A percentile compares a stretch with the other conserved stretches of the same genome.
Conservation (phyloP, 1,140 invertebrate genomes). For the Belonocnema kinseyi region DNA sequence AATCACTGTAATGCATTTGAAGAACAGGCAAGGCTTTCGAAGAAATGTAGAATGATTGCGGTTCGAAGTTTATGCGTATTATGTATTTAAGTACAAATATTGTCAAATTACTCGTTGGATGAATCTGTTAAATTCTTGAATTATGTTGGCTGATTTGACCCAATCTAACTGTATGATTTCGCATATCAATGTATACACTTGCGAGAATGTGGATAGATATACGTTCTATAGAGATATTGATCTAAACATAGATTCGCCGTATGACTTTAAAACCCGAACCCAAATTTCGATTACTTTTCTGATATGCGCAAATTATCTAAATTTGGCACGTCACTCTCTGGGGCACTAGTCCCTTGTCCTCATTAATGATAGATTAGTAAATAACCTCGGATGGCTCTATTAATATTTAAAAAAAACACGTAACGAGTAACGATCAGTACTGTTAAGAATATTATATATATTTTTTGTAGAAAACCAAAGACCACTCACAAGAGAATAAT, state of each 20-base stretch:
- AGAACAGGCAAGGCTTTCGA: too few species aligned
- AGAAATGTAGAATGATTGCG: too few species aligned
- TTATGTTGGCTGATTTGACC: background rate
- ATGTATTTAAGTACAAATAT: background rate
- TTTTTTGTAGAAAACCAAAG: conserved; percentile 66
- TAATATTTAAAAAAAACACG: conserved; percentile 53
- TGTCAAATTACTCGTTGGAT: background rate
- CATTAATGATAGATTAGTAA: conserved; percentile 39
- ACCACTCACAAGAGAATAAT: conserved; percentile 56
- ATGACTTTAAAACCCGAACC: conserved; percentile 18
- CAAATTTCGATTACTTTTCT: background rate
- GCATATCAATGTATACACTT: background rate
- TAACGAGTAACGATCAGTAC: conserved; percentile 54
- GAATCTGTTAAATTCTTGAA: background rate
- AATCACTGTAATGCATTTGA: too few species aligned
- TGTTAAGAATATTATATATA: conserved; percentile 58
- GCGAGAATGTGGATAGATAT: conserved; percentile 11
- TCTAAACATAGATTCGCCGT: conserved; percentile 15
- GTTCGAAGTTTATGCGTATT: background rate
- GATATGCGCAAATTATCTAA: conserved; percentile 1
- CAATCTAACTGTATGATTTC: conserved; percentile 9
- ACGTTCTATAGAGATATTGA: background rate
- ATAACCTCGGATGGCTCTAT: conserved; percentile 45
- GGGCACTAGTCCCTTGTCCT: conserved; percentile 23
- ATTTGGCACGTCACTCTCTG: background rate